Percentiles rank a stretch among this genome's conserved stretches.
Evolutionary conservation across 1,140 invertebrate genomes (phyloP).

Genomic region (Bombus consobrinus): DNA sequence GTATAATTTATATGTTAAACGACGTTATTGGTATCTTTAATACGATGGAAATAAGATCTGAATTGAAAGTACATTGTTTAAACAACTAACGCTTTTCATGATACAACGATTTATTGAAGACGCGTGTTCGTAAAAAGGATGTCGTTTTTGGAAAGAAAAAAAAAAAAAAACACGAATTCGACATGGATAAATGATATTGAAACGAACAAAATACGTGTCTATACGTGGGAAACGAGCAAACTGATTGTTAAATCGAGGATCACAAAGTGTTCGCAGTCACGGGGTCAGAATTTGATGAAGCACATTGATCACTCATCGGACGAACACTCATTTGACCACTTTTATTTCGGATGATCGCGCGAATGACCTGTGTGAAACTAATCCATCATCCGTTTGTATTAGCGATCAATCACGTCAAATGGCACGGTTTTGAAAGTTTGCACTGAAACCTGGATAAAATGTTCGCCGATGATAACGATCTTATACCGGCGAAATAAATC

Average conservation of each 20-base stretch:
- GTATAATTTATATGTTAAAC: too few relatives aligned
- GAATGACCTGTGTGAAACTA: slow-evolving; percentile 9
- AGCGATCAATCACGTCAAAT: slow-evolving; percentile 22
- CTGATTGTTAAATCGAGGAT: slow-evolving; percentile 7
- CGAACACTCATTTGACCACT: background rate
- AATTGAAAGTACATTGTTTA: too few relatives aligned
- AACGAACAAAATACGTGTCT: background rate
- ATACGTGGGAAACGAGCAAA: background rate
- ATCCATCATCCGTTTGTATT: slow-evolving; percentile 9
- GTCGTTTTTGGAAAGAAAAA: too few relatives aligned
- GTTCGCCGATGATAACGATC: background rate
- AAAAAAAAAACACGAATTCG: background rate
- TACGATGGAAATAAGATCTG: too few relatives aligned
- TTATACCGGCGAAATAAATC: slow-evolving; percentile 5
- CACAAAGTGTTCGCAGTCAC: background rate
- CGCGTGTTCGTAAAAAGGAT: background rate
- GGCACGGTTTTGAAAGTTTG: slow-evolving; percentile 22
- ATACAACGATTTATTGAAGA: background rate
- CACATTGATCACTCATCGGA: slow-evolving; percentile 18
- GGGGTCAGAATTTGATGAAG: slow-evolving; percentile 20
- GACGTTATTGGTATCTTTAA: too few relatives aligned
- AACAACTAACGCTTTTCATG: too few relatives aligned
- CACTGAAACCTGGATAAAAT: slow-evolving; percentile 1
- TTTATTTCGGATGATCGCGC: slow-evolving; percentile 33
- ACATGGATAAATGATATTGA: background rate